Evolutionary conservation across 2,888 invertebrate species (phyloP).

Genomic region (Steinernema hermaphroditum): DNA sequence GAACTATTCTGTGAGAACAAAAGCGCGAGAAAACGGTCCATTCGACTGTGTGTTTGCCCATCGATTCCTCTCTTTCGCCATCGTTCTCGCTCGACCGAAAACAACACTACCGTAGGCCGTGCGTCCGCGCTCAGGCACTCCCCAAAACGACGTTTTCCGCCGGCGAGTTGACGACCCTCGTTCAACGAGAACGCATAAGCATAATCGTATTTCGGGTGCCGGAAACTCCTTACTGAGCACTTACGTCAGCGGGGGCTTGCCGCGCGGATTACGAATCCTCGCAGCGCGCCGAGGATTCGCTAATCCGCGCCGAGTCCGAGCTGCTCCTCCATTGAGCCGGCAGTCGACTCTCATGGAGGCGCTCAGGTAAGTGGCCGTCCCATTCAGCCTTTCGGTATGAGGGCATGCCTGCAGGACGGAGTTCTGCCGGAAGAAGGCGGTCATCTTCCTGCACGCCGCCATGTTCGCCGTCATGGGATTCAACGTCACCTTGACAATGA

Average conservation of each 20-base stretch:
- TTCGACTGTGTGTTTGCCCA: neutral
- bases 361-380: constrained; percentile 6
- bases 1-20: too few relatives aligned
- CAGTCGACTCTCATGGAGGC: constrained; percentile 5
- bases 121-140: neutral
- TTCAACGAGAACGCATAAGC: too few relatives aligned
- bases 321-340: neutral
- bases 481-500: constrained; percentile 15
- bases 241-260: neutral
- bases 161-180: too few relatives aligned
- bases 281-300: neutral
- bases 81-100: neutral
- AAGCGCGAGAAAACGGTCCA: too few relatives aligned
- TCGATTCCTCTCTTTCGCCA: neutral
- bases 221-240: neutral
- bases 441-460: constrained; percentile 1
- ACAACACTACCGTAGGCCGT: neutral
- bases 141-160: neutral
- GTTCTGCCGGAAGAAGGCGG: constrained; percentile 1
- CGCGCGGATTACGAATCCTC: neutral
- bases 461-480: constrained; percentile 12
- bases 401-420: neutral
- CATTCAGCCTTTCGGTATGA: neutral
- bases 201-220: too few relatives aligned
- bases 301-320: neutral